These are phyloP conservation scores for Gymnothorax reevesii DNA, from an alignment of 2,797 vertebrate genomes.

Conservation along the genomic window DNA sequence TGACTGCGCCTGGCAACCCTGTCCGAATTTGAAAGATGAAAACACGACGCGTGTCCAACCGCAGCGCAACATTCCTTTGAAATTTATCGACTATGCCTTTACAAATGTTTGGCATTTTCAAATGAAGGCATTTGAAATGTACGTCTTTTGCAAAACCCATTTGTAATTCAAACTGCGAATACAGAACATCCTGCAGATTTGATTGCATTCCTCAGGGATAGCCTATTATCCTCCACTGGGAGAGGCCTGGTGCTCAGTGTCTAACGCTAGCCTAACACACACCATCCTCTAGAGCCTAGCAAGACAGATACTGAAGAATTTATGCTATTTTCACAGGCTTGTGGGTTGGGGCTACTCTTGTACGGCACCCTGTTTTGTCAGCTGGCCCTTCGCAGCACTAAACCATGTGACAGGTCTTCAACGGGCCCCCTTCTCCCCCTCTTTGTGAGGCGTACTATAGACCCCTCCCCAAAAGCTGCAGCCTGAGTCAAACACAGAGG, in stretches of 20 bases:
- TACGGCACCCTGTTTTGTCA: constrained; percentile 33
- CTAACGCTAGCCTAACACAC: neutral
- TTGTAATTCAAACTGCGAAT: neutral
- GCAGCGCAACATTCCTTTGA: neutral
- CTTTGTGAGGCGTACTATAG: constrained; percentile 33
- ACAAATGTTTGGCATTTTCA: neutral
- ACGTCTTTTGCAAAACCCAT: neutral
- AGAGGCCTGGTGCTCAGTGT: neutral
- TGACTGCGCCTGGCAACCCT: constrained; percentile 39
- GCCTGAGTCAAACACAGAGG: constrained; percentile 31
- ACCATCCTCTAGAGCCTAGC: neutral
- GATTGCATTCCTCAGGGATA: neutral
- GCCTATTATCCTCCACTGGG: neutral
- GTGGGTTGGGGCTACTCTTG: constrained; percentile 20
- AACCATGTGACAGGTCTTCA: neutral
- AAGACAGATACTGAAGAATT: constrained; percentile 11
- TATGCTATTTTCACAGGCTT: neutral
- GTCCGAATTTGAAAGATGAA: constrained; percentile 28
- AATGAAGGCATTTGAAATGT: neutral
- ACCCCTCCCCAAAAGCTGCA: constrained; percentile 26
- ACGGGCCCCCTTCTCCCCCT: constrained; percentile 1
- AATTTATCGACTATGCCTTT: neutral
- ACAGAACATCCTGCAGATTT: neutral
- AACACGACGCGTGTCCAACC: neutral
- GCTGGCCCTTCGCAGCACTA: constrained; percentile 27